Evolutionary conservation across 53 echinoderm and acorn worm species (phyloP).

Genomic region (Mesocentrotus franciscanus): DNA sequence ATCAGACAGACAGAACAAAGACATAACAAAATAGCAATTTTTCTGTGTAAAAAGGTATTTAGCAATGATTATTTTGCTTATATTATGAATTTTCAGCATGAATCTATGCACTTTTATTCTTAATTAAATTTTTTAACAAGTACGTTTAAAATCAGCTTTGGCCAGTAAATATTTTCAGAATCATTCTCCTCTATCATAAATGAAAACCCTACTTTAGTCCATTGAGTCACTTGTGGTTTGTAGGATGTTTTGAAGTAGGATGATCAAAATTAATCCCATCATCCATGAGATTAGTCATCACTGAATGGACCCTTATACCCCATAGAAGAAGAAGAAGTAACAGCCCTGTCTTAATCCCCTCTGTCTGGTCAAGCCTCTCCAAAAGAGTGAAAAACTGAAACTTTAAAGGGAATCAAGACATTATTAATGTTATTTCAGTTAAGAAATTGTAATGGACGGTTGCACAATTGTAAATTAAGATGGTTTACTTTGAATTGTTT

Average conservation of each 20-base stretch:
- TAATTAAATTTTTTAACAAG: neutral
- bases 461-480: neutral
- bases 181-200: neutral
- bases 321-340: neutral
- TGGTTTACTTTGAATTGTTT: neutral
- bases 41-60: too few species aligned
- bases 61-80: too few species aligned
- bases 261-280: conserved; percentile 32
- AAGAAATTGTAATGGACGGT: neutral
- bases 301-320: conserved; percentile 4
- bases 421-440: neutral
- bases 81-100: too few species aligned
- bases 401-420: conserved; percentile 2
- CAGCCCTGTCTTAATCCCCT: conserved; percentile 16
- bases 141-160: neutral
- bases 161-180: neutral
- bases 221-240: conserved; percentile 51
- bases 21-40: too few species aligned
- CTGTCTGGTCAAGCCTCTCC: conserved; percentile 29
- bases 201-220: too few species aligned
- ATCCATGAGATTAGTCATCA: conserved; percentile 24
- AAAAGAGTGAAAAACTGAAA: neutral
- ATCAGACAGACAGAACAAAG: too few species aligned
- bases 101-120: neutral
- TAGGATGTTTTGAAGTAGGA: conserved; percentile 46